These are phyloP conservation scores for Gonatopus flavifemur DNA, from an alignment of 1,140 invertebrate species.

Conservation along the genomic window DNA sequence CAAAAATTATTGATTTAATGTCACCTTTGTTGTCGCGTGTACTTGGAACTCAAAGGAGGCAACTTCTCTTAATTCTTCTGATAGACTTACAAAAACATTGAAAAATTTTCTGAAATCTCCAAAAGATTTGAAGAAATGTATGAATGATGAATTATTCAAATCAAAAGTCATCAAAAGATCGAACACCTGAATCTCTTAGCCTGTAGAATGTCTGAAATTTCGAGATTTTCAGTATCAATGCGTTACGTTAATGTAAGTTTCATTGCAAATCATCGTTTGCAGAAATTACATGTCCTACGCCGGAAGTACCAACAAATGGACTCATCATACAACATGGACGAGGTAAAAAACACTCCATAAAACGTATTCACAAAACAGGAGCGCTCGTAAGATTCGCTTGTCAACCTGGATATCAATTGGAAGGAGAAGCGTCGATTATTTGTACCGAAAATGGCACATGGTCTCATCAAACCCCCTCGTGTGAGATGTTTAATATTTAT, in stretches of 20 bases:
- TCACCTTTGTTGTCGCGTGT: background rate
- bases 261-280: constrained; percentile 34
- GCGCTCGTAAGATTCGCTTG: constrained; percentile 79
- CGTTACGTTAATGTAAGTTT: too few species aligned
- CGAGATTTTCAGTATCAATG: too few species aligned
- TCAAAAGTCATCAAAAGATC: too few species aligned
- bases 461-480: constrained; percentile 83
- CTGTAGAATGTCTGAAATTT: too few species aligned
- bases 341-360: constrained; percentile 37
- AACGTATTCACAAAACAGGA: constrained; percentile 67
- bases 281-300: constrained; percentile 80
- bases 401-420: constrained; percentile 67
- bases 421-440: constrained; percentile 78
- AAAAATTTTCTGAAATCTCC: too few species aligned
- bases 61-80: background rate
- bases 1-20: constrained; percentile 1
- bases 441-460: constrained; percentile 85
- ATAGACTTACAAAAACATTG: too few species aligned
- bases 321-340: constrained; percentile 62
- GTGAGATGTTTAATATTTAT: constrained; percentile 54
- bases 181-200: too few species aligned
- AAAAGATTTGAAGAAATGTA: too few species aligned
- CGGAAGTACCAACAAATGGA: constrained; percentile 72
- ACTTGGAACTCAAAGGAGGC: background rate
- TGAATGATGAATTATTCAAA: too few species aligned